A percentile compares a stretch with the other conserved stretches of the same genome.
Evolutionary conservation across 2,888 invertebrate species (phyloP).

Genomic region (Drosophila niveifrons): DNA sequence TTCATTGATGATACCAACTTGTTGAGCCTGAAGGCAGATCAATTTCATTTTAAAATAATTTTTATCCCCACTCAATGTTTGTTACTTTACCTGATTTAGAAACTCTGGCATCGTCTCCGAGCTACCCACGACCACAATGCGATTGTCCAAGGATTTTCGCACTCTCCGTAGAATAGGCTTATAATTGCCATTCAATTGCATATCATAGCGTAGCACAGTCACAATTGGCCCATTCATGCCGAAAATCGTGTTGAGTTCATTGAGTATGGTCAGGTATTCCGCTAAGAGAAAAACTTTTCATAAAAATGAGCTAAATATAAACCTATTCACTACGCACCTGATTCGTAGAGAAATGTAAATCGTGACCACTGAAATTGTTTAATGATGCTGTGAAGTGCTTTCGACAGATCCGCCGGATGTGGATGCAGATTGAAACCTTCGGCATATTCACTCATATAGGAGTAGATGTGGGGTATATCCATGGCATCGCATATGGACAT

Average conservation of each 20-base stretch:
- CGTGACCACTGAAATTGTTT: conserved; percentile 91
- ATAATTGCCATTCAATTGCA: conserved; percentile 89
- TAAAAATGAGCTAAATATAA: background rate
- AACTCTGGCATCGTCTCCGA: conserved; percentile 87
- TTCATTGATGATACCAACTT: conserved; percentile 98
- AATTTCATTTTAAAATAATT: background rate
- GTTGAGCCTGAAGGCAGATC: conserved; percentile 89
- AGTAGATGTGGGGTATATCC: conserved; percentile 94
- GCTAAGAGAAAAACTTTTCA: conserved; percentile 47
- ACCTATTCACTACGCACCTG: conserved; percentile 62
- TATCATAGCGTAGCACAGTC: conserved; percentile 88
- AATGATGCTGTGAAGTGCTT: conserved; percentile 90
- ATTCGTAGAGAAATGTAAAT: conserved; percentile 90
- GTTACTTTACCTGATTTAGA: conserved; percentile 85
- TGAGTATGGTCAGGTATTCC: conserved; percentile 89
- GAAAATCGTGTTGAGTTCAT: conserved; percentile 90
- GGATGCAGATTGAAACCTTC: conserved; percentile 90
- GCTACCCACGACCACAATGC: conserved; percentile 91
- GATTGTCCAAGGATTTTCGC: conserved; percentile 89
- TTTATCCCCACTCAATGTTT: background rate
- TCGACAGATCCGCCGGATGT: conserved; percentile 88
- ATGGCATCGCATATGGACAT: conserved; percentile 93
- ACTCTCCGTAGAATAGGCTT: conserved; percentile 89
- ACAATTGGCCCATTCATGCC: conserved; percentile 87
- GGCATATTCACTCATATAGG: conserved; percentile 89